These are phyloP conservation scores for Lagenorhynchus albirostris DNA, from an alignment of 2,113 vertebrate genomes.

Conservation along the genomic window DNA sequence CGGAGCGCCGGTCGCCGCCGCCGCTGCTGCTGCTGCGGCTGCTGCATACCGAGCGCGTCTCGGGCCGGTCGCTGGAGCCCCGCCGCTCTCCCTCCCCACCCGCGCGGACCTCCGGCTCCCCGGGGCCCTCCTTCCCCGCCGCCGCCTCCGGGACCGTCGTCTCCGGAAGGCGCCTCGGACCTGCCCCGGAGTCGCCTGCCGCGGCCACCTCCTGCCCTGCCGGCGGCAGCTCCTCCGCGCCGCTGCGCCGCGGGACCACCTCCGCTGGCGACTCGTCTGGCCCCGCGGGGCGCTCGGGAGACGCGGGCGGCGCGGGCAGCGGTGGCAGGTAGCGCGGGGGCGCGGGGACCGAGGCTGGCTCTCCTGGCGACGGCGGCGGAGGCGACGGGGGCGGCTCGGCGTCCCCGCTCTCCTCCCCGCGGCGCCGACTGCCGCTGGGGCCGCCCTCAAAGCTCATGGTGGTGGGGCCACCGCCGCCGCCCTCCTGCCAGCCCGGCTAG, in stretches of 20 bases:
- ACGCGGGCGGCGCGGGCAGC: neutral
- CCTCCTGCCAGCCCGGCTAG: neutral
- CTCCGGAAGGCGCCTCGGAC: constrained; percentile 33
- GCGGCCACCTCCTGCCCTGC: constrained; percentile 12
- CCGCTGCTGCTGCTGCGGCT: constrained; percentile 89
- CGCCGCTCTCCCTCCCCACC: constrained; percentile 50
- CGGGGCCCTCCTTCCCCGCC: constrained; percentile 12
- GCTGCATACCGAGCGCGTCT: constrained; percentile 81
- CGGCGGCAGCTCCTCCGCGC: constrained; percentile 30
- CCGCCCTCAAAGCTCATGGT: constrained; percentile 53
- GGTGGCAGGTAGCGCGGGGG: constrained; percentile 39
- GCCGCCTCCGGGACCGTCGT: neutral
- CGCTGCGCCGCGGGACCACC: constrained; percentile 19
- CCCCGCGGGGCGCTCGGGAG: constrained; percentile 4
- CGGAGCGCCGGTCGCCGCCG: constrained; percentile 72
- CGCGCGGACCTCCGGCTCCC: constrained; percentile 40
- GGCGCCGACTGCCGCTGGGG: neutral
- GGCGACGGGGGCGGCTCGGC: neutral
- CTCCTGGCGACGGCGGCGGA: neutral
- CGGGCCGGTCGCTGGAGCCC: constrained; percentile 53
- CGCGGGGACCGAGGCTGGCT: neutral
- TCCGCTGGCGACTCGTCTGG: neutral
- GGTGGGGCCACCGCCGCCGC: neutral
- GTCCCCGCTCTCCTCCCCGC: neutral
- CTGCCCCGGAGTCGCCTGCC: constrained; percentile 51